Evolutionary conservation across 37 sponge, comb jelly and placozoan species (phyloP).

Genomic region (Bolinopsis microptera): DNA sequence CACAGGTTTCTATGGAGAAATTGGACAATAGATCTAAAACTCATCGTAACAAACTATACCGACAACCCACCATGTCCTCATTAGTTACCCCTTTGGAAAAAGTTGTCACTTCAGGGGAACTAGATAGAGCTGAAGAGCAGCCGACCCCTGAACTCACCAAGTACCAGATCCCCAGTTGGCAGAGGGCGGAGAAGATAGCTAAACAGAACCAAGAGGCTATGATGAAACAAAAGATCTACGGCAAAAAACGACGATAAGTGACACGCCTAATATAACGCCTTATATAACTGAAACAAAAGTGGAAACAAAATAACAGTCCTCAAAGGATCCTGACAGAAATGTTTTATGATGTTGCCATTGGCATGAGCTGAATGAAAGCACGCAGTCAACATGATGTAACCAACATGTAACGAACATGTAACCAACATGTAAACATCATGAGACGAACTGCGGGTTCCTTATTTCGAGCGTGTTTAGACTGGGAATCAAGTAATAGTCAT

Average conservation of each 20-base stretch:
- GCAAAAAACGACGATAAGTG: constrained; percentile 18
- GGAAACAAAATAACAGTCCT: too few species aligned
- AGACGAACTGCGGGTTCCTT: too few species aligned
- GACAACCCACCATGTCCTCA: not conserved
- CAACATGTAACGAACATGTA: too few species aligned
- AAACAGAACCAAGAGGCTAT: not conserved
- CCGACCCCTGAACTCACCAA: not conserved
- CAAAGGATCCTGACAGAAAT: too few species aligned
- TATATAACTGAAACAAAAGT: too few species aligned
- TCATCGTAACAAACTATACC: constrained; percentile 29
- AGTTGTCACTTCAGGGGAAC: not conserved
- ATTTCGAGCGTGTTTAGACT: too few species aligned
- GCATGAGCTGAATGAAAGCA: too few species aligned
- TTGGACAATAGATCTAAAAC: constrained; percentile 3
- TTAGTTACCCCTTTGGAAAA: not conserved
- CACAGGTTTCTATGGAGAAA: not conserved
- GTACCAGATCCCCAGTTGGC: constrained; percentile 64
- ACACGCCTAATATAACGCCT: too few species aligned
- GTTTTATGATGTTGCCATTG: too few species aligned
- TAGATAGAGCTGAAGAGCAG: not conserved
- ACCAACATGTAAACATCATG: too few species aligned
- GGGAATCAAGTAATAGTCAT: not conserved
- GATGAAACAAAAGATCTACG: constrained; percentile 23
- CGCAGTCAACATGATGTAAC: too few species aligned
- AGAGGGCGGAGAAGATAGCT: constrained; percentile 51